phyloP scores from a whole-genome alignment of 2,888 invertebrate species.

The Stratiomys singularior region DNA sequence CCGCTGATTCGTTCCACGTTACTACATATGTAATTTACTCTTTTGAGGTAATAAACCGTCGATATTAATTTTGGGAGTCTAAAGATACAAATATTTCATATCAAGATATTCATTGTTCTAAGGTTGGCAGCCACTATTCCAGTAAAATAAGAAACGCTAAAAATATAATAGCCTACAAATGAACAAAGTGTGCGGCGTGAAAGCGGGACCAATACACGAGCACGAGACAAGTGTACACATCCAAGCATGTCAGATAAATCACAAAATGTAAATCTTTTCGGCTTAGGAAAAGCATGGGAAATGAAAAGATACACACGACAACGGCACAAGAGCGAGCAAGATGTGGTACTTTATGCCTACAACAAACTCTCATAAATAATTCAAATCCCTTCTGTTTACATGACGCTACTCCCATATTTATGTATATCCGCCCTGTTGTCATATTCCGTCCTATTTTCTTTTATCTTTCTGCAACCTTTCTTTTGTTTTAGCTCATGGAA shows the following conservation, averaged over 20 bases:
- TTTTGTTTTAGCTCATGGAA: slow-evolving; percentile 15
- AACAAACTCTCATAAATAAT: slow-evolving; percentile 44
- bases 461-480: not conserved
- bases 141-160: not conserved
- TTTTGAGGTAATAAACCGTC: too few relatives aligned
- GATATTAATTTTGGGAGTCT: too few relatives aligned
- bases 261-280: slow-evolving; percentile 43
- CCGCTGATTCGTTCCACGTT: too few relatives aligned
- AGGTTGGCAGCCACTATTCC: not conserved
- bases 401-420: slow-evolving; percentile 37
- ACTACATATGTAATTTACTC: too few relatives aligned
- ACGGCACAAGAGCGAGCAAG: slow-evolving; percentile 6
- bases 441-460: slow-evolving; percentile 9
- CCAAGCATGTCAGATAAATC: slow-evolving; percentile 38
- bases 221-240: slow-evolving; percentile 28
- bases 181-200: slow-evolving; percentile 31
- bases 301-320: not conserved
- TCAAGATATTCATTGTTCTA: not conserved
- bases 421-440: slow-evolving; percentile 34
- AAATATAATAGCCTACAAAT: not conserved
- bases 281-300: slow-evolving; percentile 15
- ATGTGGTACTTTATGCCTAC: slow-evolving; percentile 26
- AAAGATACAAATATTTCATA: too few relatives aligned
- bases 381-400: slow-evolving; percentile 47
- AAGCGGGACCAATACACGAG: slow-evolving; percentile 8